These are phyloP conservation scores for Holacanthella duospinosa DNA, from an alignment of 2,888 invertebrate species.

Conservation along the genomic window DNA sequence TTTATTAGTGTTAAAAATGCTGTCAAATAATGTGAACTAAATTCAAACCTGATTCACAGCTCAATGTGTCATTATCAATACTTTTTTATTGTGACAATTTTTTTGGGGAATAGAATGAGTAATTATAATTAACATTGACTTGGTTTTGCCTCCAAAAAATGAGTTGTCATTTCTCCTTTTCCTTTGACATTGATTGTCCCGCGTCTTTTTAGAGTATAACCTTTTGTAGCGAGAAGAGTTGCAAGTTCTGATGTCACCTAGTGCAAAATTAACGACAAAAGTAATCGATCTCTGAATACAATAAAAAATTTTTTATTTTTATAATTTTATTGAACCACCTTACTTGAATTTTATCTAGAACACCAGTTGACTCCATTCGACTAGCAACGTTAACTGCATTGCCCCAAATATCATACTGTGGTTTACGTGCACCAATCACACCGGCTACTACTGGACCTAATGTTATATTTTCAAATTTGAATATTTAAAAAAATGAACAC, in stretches of 20 bases:
- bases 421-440: constrained; percentile 85
- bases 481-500: too few relatives aligned
- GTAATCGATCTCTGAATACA: too few relatives aligned
- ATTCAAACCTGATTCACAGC: too few relatives aligned
- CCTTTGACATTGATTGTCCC: constrained; percentile 86
- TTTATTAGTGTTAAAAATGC: too few relatives aligned
- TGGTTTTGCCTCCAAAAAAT: constrained; percentile 54
- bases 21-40: too few relatives aligned
- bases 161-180: constrained; percentile 88
- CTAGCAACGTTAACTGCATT: constrained; percentile 88
- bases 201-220: constrained; percentile 71
- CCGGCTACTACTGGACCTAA: constrained; percentile 87
- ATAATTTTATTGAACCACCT: too few relatives aligned
- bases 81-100: too few relatives aligned
- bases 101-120: too few relatives aligned
- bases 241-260: constrained; percentile 74
- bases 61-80: too few relatives aligned
- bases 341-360: constrained; percentile 11
- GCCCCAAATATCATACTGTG: constrained; percentile 46
- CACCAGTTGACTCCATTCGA: constrained; percentile 77
- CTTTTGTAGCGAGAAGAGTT: constrained; percentile 63
- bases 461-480: background rate
- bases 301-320: background rate
- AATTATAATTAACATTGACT: background rate
- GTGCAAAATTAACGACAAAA: background rate